Conservation (phyloP, 2,888 invertebrate species). For the Operophtera brumata region DNA sequence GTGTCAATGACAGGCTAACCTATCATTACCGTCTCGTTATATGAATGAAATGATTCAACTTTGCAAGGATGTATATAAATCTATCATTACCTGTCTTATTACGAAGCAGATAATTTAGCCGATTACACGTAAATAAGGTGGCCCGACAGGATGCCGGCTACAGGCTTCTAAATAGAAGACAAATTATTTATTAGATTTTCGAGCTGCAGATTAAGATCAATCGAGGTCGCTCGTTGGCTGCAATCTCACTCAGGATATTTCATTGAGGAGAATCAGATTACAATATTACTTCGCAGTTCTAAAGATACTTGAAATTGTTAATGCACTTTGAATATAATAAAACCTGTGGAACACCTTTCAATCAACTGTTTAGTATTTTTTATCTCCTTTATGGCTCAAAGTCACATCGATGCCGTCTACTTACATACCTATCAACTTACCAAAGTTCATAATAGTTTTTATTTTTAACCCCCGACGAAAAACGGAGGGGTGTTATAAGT, state of each 20-base stretch:
- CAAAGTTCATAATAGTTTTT: too few species aligned
- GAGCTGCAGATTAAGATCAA: conserved; percentile 49
- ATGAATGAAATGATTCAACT: conserved; percentile 24
- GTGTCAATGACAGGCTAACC: conserved; percentile 18
- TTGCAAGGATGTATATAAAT: conserved; percentile 31
- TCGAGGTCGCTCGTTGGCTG: conserved; percentile 49
- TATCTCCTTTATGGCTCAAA: too few species aligned
- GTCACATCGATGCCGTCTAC: too few species aligned
- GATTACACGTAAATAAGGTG: conserved; percentile 33
- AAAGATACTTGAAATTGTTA: too few species aligned
- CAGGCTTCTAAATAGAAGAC: conserved; percentile 44
- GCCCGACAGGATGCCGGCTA: conserved; percentile 31
- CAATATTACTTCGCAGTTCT: neutral
- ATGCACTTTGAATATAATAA: too few species aligned
- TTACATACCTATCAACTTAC: too few species aligned
- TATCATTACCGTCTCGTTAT: conserved; percentile 20
- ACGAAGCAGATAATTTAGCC: conserved; percentile 32
- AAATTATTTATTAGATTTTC: conserved; percentile 53
- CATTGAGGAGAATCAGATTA: conserved; percentile 18
- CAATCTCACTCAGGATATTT: conserved; percentile 40
- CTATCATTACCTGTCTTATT: conserved; percentile 31
- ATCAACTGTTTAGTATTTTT: too few species aligned
- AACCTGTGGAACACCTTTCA: too few species aligned
- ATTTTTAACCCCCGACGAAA: too few species aligned
- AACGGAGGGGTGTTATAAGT: too few species aligned